Conservation (phyloP, 2,113 vertebrate genomes). For the Myrmophylax atrothorax region DNA sequence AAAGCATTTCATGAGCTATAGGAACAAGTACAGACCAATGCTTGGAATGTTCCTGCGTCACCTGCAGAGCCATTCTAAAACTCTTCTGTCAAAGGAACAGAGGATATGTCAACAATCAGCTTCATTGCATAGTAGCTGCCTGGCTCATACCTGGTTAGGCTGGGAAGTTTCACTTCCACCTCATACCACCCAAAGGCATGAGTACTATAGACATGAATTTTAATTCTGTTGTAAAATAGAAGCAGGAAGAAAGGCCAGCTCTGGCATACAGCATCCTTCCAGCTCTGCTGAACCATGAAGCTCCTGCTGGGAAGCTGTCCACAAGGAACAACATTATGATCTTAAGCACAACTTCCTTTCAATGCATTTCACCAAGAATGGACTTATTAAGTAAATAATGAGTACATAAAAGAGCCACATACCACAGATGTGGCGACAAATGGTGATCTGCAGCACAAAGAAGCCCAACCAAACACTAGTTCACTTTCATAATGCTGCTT, state of each 20-base stretch:
- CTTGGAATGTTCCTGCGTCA: not conserved
- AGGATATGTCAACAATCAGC: not conserved
- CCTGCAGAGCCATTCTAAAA: not conserved
- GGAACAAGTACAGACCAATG: not conserved
- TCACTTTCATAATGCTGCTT: not conserved
- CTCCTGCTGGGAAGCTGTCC: not conserved
- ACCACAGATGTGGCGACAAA: not conserved
- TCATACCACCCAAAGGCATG: not conserved
- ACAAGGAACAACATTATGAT: not conserved
- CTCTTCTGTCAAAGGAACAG: not conserved
- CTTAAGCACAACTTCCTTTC: not conserved
- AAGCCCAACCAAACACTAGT: not conserved
- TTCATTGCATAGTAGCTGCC: not conserved
- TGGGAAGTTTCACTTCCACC: slow-evolving; percentile 5
- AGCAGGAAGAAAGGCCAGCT: not conserved
- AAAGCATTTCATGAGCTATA: not conserved
- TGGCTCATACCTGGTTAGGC: not conserved
- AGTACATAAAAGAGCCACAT: not conserved
- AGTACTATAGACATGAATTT: not conserved
- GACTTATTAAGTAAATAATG: not conserved
- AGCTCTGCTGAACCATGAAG: not conserved
- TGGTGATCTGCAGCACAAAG: not conserved
- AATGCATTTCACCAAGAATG: not conserved
- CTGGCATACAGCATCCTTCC: not conserved
- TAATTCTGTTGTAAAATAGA: not conserved